Base-by-base conservation (phyloP, 2,113 vertebrate genomes). In the Nycticorax nycticorax region DNA sequence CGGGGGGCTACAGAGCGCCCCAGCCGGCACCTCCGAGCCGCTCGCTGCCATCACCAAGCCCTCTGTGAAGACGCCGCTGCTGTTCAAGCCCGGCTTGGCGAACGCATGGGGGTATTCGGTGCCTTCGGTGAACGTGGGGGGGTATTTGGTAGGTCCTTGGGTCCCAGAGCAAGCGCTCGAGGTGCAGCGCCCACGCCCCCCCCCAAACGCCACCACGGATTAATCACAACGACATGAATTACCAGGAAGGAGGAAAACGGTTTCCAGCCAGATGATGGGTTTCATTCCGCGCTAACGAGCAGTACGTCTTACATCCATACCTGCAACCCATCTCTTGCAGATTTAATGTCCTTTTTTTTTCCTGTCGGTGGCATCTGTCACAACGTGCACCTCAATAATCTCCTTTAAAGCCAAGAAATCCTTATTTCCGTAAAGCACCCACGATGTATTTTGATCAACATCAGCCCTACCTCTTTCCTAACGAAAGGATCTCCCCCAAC, bases 391-490 rank as follows among this genome's bases (percentile, higher is more conserved):
- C 89, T 96, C 83, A 73, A 95, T 90, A 92, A 97, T 91, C 93
- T 92, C 93, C 95, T 96, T 94, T 82, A 97, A 97, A 97, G 50
- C 88, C 76, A 73, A 96, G 96, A 92, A 95, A 93, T 96, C 96
- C 97, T 28, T 92, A 94, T 96, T 97, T 97, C 94, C 95, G 92
- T 93, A 91, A 86, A 94, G 90, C 94, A 89, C 93, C 96, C 84
- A 82, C 93, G 93, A 95, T 91, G 92, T 96, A 97, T 96, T 87
- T 93, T 97, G 96, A 98, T 97, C 98, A 97, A 89, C 92, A 95
- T 59, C 81, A 52, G 95, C 84, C 96, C 22, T n/a, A 66, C 95
- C 93, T 82, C 91, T 73, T 94, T 89, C 89, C 96, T 33, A 24
- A 88, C 88, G 77, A 96, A 89, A 92, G 81, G 87, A 62, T 22